Evolutionary conservation across 2,797 vertebrate species (phyloP).

Genomic region (Poliocrania exsul): DNA sequence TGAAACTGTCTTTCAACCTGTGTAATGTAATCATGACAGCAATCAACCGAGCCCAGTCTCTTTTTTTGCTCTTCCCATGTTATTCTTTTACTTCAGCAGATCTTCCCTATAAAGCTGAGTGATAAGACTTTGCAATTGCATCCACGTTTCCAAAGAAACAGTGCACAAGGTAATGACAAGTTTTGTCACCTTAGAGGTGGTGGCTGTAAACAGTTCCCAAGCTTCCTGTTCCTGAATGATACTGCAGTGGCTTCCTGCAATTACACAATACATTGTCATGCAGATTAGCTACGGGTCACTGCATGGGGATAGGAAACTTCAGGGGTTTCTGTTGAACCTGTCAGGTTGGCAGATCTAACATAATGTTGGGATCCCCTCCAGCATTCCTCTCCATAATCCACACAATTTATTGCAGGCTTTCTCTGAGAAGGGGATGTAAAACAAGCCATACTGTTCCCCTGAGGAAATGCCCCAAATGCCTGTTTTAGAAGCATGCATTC

Average conservation of each 20-base stretch:
- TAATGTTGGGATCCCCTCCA: constrained; percentile 63
- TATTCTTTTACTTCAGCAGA: constrained; percentile 48
- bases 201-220: constrained; percentile 16
- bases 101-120: constrained; percentile 31
- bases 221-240: constrained; percentile 19
- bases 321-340: constrained; percentile 67
- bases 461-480: not conserved
- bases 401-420: constrained; percentile 51
- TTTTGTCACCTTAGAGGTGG: not conserved
- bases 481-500: not conserved
- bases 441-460: not conserved
- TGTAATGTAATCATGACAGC: constrained; percentile 39
- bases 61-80: not conserved
- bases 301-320: constrained; percentile 72
- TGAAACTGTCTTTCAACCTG: constrained; percentile 52
- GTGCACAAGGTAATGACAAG: constrained; percentile 33
- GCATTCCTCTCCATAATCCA: constrained; percentile 65
- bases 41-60: constrained; percentile 32
- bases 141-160: constrained; percentile 27
- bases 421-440: constrained; percentile 41
- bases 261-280: constrained; percentile 71
- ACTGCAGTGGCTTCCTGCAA: constrained; percentile 53
- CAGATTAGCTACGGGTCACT: constrained; percentile 70
- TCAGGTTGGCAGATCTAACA: constrained; percentile 68
- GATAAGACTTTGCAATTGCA: constrained; percentile 37